phyloP scores from a whole-genome alignment of 2,113 vertebrate species.

The Colossoma macropomum region DNA sequence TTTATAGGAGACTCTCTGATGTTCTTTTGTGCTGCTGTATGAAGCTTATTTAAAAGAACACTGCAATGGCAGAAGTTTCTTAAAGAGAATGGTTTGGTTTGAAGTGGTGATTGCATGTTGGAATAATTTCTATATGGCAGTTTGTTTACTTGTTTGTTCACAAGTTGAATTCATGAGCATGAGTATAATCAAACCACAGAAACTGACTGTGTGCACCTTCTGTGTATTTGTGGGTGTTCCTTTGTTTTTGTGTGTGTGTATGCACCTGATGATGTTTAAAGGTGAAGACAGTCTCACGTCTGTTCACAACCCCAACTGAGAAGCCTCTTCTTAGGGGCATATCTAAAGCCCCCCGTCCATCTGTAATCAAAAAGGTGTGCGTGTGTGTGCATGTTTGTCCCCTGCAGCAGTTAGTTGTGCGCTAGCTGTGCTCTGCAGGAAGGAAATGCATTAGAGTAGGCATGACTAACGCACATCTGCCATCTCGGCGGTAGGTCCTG shows the following conservation, averaged over 20 bases:
- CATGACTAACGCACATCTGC: conserved; percentile 11
- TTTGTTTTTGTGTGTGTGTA: conserved; percentile 38
- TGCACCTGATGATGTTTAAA: conserved; percentile 47
- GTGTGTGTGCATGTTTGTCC: conserved; percentile 17
- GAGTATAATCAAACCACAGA: background rate
- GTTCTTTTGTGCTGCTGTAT: background rate
- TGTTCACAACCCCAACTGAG: conserved; percentile 22
- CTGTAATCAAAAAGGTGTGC: conserved; percentile 50
- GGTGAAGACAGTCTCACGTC: conserved; percentile 46
- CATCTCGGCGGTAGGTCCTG: background rate
- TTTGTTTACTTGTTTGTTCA: background rate
- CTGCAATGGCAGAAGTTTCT: background rate
- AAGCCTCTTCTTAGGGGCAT: conserved; percentile 34
- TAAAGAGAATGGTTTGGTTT: background rate
- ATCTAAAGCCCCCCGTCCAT: conserved; percentile 35
- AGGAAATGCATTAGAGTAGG: conserved; percentile 2
- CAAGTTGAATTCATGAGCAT: background rate
- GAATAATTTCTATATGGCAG: background rate
- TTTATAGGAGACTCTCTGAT: background rate
- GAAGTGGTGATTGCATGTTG: background rate
- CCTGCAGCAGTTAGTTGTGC: background rate
- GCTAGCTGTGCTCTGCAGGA: background rate
- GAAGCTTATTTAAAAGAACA: background rate
- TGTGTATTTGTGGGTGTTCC: background rate
- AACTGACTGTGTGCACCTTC: background rate